phyloP scores from a whole-genome alignment of 1,140 invertebrate species.

The Heliconius hewitsoni region DNA sequence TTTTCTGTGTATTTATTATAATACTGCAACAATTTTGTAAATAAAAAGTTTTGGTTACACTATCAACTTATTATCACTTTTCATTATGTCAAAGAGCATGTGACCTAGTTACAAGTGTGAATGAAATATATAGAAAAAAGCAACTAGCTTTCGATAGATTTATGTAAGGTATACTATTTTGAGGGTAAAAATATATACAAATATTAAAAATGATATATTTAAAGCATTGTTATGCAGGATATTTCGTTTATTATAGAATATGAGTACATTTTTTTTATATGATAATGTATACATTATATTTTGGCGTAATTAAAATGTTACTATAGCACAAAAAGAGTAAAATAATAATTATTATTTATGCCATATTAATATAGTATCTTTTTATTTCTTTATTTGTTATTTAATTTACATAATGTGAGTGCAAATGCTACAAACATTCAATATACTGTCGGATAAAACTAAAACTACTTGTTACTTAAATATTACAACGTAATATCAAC shows the following conservation, averaged over 20 bases:
- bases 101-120: constrained; percentile 29
- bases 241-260: no score
- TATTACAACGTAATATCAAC: neutral
- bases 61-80: constrained; percentile 27
- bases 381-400: neutral
- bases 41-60: neutral
- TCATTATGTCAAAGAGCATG: constrained; percentile 25
- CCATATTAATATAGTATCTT: neutral
- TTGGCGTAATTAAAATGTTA: no score
- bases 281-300: no score
- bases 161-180: neutral
- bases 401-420: neutral
- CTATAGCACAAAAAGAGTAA: no score
- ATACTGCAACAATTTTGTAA: neutral
- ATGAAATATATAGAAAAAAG: constrained; percentile 6
- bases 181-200: neutral
- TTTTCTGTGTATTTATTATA: neutral
- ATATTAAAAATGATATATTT: no score
- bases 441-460: neutral
- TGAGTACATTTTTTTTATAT: no score
- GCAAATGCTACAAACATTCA: neutral
- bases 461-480: neutral
- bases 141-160: neutral
- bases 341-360: no score
- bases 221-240: no score